Evolutionary conservation across 2,797 vertebrate genomes (phyloP).

Genomic region (Mus spretus): DNA sequence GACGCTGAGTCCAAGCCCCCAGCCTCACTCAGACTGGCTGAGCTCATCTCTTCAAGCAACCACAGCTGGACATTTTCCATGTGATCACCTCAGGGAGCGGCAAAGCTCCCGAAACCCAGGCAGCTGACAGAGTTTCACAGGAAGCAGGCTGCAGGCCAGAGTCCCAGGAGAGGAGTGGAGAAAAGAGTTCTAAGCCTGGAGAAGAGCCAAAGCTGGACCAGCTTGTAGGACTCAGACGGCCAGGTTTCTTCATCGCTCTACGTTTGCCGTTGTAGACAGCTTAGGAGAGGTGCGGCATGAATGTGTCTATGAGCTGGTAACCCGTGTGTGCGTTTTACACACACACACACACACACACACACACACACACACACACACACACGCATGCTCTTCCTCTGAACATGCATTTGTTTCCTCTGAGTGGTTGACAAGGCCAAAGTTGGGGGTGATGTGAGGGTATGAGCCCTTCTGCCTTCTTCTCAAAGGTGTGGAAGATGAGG

Average conservation of each 20-base stretch:
- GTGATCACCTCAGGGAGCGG: constrained; percentile 75
- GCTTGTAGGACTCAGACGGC: neutral
- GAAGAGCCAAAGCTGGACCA: neutral
- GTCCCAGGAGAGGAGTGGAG: neutral
- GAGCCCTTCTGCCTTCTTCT: neutral
- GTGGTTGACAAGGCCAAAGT: neutral
- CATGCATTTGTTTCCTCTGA: neutral
- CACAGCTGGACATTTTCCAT: constrained; percentile 81
- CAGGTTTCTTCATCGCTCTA: constrained; percentile 18
- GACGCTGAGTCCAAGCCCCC: constrained; percentile 72
- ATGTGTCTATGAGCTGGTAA: constrained; percentile 13
- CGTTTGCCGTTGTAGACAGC: neutral
- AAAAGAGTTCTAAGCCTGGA: neutral
- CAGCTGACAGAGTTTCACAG: constrained; percentile 37
- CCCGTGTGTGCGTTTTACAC: neutral
- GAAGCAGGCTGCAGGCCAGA: neutral
- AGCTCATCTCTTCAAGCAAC: constrained; percentile 82
- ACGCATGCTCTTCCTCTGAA: neutral
- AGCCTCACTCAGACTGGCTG: constrained; percentile 73
- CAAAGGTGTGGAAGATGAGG: neutral
- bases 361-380: neutral
- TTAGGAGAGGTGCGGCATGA: neutral
- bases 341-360: neutral
- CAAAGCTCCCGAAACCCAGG: constrained; percentile 62
- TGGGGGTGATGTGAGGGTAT: neutral